Evolutionary conservation across 1,140 invertebrate genomes (phyloP), one percentile per base, ranked within the genome.

Genomic region (Leptinotarsa lineolata): DNA sequence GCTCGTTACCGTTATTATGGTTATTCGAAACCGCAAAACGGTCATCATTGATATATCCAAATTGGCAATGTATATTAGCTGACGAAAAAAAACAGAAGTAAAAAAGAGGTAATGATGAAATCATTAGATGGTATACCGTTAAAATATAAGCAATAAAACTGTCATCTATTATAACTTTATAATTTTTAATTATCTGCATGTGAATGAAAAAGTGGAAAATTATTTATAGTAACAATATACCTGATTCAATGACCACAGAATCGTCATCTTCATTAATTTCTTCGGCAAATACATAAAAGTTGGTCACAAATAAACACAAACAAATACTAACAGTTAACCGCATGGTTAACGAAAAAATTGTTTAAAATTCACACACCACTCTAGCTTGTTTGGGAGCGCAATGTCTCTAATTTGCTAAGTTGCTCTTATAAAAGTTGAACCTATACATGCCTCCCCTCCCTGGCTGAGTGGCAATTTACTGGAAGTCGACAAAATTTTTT

Each of bases 371-470:
- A 69, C 69, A 72, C 70, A 71, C 59, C 69, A 75, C 74, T 72
- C 70, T 45, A 71, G 59, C 72, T n/a, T 68, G 68, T 70, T 44
- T 70, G 46, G 74, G 68, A 72, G 68, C 68, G 70, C 77, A 80
- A 77, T 80, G 81, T 80, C 74, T 75, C 73, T 73, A 77, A 75
- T 74, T 76, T 81, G 70, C 72, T 77, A 81, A 81, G 79, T 80
- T 79, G 77, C 76, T 82, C 77, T 81, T 82, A 81, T 80, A 82
- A 81, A 79, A 76, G 73, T 48, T 70, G 73, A 73, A 58, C 67
- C 68, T 71, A 72, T 72, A 70, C 54, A 60, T 78, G 72, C 73
- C 71, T 79, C 78, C 79, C 77, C 78, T 76, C 77, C 77, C 58
- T 64, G 65, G 60, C 72, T 66, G 45, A 68, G 76, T 48, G 71